A percentile compares a stretch with the other conserved stretches of the same genome.
Conservation (phyloP, 2,797 vertebrate genomes). For the Chaunax sp. region DNA sequence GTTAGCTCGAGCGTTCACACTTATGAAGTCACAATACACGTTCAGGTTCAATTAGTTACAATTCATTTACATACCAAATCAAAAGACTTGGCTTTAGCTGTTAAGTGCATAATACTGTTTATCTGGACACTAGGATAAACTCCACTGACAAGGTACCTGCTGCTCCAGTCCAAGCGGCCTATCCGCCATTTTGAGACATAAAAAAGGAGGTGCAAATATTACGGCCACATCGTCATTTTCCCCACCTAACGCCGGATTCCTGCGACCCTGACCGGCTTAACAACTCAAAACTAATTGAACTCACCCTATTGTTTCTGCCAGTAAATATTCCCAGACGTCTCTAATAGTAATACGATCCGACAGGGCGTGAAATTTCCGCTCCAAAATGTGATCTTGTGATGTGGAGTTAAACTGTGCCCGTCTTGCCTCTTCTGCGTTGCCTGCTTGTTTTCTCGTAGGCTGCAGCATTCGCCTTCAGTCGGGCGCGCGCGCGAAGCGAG, state of each 20-base stretch:
- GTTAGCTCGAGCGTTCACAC: conserved; percentile 47
- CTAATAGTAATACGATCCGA: conserved; percentile 56
- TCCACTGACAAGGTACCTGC: conserved; percentile 77
- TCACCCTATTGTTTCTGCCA: conserved; percentile 75
- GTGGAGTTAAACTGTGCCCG: conserved; percentile 69
- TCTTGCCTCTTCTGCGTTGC: conserved; percentile 67
- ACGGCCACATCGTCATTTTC: conserved; percentile 89
- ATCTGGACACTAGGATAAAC: conserved; percentile 27
- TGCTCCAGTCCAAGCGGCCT: conserved; percentile 90
- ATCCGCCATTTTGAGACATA: conserved; percentile 98
- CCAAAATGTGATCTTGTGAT: conserved; percentile 61
- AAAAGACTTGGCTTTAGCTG: no score
- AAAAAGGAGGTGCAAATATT: conserved; percentile 87
- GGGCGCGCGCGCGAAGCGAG: conserved; percentile 75
- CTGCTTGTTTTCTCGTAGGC: conserved; percentile 74
- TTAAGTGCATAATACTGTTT: neutral
- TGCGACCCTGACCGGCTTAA: conserved; percentile 37
- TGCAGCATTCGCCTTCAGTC: conserved; percentile 80
- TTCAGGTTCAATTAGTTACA: neutral
- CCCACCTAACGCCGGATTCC: conserved; percentile 68
- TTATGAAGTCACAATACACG: neutral
- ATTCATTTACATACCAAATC: neutral
- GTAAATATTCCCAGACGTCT: conserved; percentile 56
- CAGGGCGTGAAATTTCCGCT: conserved; percentile 69
- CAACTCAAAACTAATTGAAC: conserved; percentile 34